Base-by-base conservation (phyloP, 2,113 vertebrate genomes). In the Carettochelys insculpta region DNA sequence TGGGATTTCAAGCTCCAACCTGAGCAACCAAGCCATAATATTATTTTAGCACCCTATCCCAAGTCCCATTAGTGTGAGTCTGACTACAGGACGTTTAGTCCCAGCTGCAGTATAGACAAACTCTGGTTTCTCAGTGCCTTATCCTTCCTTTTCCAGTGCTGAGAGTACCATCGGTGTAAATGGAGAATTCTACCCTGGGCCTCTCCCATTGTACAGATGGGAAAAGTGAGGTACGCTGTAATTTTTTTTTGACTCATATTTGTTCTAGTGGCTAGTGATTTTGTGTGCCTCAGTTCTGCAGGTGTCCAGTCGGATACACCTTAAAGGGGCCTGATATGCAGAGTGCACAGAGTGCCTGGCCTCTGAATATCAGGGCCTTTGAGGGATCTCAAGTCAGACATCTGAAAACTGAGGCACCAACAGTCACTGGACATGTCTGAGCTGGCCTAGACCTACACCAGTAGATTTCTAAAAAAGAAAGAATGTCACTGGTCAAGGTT, bases 221-320 rank as follows among this genome's bases (percentile, higher is more conserved):
- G 51, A 6, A 79, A 38, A 80, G 24, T 2, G 13, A 65, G 34
- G 17, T 34, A 9, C 8, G 19, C 34, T 27, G 50, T 17, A 24
- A 54, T 29, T 17, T n/a, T n/a, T n/a, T n/a, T n/a, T 31, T 3
- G 51, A n/a, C 16, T 48, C 31, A 52, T 38, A 24, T 25, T 38
- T 19, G 41, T 31, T 2, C 75, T 8, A 38, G 3, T 1, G 34
- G 11, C 75, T 48, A 19, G 45, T 2, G 3, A 41, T 1, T 0
- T 31, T 0, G 25, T 9, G 14, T 75, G 83, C 79, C 24, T 38
- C 0, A 1, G 2, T 6, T 58, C n/a, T 80, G 47, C 1, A 8
- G 68, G 2, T 31, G 3, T 51, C 24, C 2, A 5, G 4, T 34
- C 43, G 4, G 5, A 10, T 3, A 6, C 5, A 34, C 50, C 89